Percentiles rank a stretch among this genome's conserved stretches.
Evolutionary conservation across 2,797 vertebrate species (phyloP).

Genomic region (Geotrypetes seraphini): DNA sequence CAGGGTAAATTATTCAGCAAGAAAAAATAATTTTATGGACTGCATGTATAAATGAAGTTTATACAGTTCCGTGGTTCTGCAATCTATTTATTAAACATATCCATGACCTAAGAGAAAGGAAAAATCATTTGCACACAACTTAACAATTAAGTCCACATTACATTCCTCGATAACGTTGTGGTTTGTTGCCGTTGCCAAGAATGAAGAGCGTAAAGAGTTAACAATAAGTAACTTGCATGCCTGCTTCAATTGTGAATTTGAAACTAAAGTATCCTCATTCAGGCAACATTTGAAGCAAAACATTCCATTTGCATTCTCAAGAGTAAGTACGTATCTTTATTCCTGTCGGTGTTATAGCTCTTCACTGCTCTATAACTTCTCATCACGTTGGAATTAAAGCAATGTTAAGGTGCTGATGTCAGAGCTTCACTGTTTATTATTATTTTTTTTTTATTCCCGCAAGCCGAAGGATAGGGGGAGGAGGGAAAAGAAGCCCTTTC

Average conservation of each 20-base stretch:
- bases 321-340: conserved; percentile 89
- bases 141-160: conserved; percentile 79
- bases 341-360: conserved; percentile 94
- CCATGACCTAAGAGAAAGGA: conserved; percentile 97
- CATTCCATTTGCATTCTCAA: conserved; percentile 96
- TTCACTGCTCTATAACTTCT: conserved; percentile 98
- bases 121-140: conserved; percentile 95
- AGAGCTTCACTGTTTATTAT: conserved; percentile 96
- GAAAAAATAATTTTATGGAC: conserved; percentile 99
- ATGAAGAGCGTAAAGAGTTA: conserved; percentile 73
- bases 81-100: conserved; percentile 99
- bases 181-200: conserved; percentile 98
- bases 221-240: conserved; percentile 94
- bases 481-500: conserved; percentile 62
- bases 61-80: conserved; percentile 99
- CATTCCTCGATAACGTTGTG: conserved; percentile 95
- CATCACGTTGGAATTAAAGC: conserved; percentile 98
- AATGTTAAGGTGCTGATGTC: conserved; percentile 99
- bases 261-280: conserved; percentile 89
- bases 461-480: conserved; percentile 56
- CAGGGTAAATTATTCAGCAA: conserved; percentile 99
- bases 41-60: conserved; percentile 99
- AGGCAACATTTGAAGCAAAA: conserved; percentile 84
- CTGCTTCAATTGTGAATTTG: conserved; percentile 98
- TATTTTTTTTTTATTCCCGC: conserved; percentile 84